These are phyloP conservation scores for Ispidina lecontei DNA, from an alignment of 2,797 vertebrate genomes.

Conservation along the genomic window DNA sequence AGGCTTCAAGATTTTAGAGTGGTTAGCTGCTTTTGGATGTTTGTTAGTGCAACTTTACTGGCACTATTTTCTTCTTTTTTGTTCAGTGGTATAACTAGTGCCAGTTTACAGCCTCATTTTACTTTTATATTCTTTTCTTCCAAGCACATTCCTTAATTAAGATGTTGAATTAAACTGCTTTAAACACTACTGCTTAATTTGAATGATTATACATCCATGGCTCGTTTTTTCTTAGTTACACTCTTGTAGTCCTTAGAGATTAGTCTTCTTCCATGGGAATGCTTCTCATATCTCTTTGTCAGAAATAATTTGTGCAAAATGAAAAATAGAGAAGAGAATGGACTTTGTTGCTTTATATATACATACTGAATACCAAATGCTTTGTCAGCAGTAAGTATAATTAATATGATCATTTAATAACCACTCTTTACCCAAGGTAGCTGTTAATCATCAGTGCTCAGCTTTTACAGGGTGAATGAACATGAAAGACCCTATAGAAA, in stretches of 20 bases:
- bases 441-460: not conserved
- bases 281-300: not conserved
- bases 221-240: slow-evolving; percentile 28
- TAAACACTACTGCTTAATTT: slow-evolving; percentile 19
- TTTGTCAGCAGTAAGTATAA: not conserved
- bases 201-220: not conserved
- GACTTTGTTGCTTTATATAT: not conserved
- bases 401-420: not conserved
- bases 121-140: slow-evolving; percentile 1
- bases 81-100: not conserved
- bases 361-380: not conserved
- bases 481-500: not conserved
- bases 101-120: slow-evolving; percentile 29
- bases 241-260: not conserved
- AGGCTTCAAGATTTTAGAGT: not conserved
- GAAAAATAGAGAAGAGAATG: not conserved
- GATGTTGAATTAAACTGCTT: slow-evolving; percentile 17
- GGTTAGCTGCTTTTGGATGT: not conserved
- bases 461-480: not conserved
- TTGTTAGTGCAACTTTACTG: not conserved
- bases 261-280: slow-evolving; percentile 5
- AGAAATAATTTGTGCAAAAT: slow-evolving; percentile 28
- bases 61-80: not conserved
- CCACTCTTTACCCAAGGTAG: not conserved
- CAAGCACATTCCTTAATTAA: slow-evolving; percentile 37